Evolutionary conservation across 2,797 vertebrate genomes (phyloP).

Genomic region (Leptodactylus fallax): DNA sequence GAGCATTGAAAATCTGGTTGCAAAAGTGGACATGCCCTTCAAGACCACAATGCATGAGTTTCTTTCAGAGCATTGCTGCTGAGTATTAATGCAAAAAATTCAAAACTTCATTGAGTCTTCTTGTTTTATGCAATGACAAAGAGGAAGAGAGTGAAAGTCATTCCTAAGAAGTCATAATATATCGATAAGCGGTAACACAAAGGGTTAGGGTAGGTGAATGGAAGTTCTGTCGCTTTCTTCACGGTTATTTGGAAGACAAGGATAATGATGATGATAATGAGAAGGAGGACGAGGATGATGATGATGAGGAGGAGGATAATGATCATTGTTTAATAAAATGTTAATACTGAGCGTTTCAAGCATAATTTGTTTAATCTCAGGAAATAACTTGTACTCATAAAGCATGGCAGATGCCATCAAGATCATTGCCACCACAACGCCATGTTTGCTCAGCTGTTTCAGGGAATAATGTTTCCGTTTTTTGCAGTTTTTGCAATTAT

Average conservation of each 20-base stretch:
- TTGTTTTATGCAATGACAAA: neutral
- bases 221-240: neutral
- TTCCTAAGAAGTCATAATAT: neutral
- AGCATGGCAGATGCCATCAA: slow-evolving; percentile 33
- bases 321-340: slow-evolving; percentile 42
- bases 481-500: neutral
- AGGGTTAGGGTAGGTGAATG: neutral
- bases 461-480: neutral
- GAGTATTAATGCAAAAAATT: neutral
- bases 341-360: slow-evolving; percentile 12
- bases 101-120: neutral
- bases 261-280: slow-evolving; percentile 44
- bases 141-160: neutral
- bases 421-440: neutral
- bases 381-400: slow-evolving; percentile 3
- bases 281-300: neutral
- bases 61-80: too few species aligned
- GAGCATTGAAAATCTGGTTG: too few species aligned
- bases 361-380: slow-evolving; percentile 42
- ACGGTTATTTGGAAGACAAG: slow-evolving; percentile 22
- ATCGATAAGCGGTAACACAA: neutral
- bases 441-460: neutral
- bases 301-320: slow-evolving; percentile 18
- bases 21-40: too few species aligned
- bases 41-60: too few species aligned